Base-by-base conservation (phyloP, 2,888 invertebrate species). In the Idaea biselata region DNA sequence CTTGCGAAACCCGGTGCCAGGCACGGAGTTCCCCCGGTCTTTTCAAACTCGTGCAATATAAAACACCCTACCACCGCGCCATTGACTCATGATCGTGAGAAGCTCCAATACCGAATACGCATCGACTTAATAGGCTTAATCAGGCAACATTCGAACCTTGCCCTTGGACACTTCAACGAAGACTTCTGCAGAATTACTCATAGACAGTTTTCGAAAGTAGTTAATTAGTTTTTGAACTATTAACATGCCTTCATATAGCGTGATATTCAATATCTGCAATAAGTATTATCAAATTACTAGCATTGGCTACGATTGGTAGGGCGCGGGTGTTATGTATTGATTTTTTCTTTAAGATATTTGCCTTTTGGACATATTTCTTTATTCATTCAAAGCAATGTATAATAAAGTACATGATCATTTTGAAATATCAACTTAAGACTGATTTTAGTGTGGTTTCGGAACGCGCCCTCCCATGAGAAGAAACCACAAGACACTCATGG, bases 121-220 rank as follows among this genome's bases (percentile, higher is more conserved):
- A 83, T 84, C 81, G 81, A 75, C 79, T 83, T 89, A 87, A 89
- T 89, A 84, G 85, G 75, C 86, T 86, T 83, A 87, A 89, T 88
- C 91, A 89, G 88, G 89, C 89, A 80, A 89, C 78, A 84, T 81
- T 81, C 71, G 79, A 82, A 80, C 78, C 80, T 82, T 83, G 88
- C 80, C 89, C 89, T 89, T 89, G 89, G 83, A 86, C 78, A 80
- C 78, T 73, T 71, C 74, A 56, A 17, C 17, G 18, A 56, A 18
- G 5, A 6, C 14, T 3, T 1, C 25, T 3, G 3, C 25, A 25
- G 25, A 55, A 56, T 56, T 70, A 25, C 63, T 53, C 14, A 18
- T 55, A 18, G 56, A 17, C 18, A 68, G 73, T 60, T 60, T 68
- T 68, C 63, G 67, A 62, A 73, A 74, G 58, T 77, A 78, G 66